These are phyloP conservation scores for Coleophora deauratella DNA, from an alignment of 2,888 invertebrate species.

Conservation along the genomic window DNA sequence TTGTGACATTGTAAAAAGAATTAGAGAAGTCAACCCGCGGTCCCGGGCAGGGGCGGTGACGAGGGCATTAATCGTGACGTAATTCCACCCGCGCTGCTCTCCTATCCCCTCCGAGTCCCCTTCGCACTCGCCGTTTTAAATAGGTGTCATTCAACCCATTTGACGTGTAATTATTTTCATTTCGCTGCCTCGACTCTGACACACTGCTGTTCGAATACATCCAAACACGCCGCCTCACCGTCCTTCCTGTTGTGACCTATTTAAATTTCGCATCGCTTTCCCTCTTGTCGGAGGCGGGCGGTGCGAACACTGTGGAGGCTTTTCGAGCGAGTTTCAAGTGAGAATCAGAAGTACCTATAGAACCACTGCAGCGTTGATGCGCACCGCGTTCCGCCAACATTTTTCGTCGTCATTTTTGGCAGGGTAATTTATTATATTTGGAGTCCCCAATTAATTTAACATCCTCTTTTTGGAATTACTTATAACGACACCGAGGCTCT, in stretches of 20 bases:
- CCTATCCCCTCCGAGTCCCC: not conserved
- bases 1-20: too few relatives aligned
- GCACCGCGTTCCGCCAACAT: constrained; percentile 20
- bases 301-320: too few relatives aligned
- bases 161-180: constrained; percentile 61
- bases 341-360: too few relatives aligned
- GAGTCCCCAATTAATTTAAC: constrained; percentile 40
- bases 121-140: constrained; percentile 39
- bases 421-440: constrained; percentile 40
- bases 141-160: constrained; percentile 57
- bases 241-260: too few relatives aligned
- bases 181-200: constrained; percentile 18
- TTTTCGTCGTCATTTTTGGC: constrained; percentile 32
- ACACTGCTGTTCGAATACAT: not conserved
- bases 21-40: too few relatives aligned
- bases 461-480: constrained; percentile 18
- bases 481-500: too few relatives aligned
- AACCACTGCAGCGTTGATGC: not conserved
- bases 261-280: too few relatives aligned
- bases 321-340: too few relatives aligned
- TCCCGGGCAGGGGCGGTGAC: constrained; percentile 12
- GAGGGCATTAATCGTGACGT: constrained; percentile 36
- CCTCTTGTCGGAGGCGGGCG: too few relatives aligned
- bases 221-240: not conserved
- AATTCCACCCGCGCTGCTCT: constrained; percentile 15